Percentiles rank a stretch among this genome's conserved stretches.
These are phyloP conservation scores for Orchestia grillus DNA, from an alignment of 1,140 invertebrate species.

Conservation along the genomic window DNA sequence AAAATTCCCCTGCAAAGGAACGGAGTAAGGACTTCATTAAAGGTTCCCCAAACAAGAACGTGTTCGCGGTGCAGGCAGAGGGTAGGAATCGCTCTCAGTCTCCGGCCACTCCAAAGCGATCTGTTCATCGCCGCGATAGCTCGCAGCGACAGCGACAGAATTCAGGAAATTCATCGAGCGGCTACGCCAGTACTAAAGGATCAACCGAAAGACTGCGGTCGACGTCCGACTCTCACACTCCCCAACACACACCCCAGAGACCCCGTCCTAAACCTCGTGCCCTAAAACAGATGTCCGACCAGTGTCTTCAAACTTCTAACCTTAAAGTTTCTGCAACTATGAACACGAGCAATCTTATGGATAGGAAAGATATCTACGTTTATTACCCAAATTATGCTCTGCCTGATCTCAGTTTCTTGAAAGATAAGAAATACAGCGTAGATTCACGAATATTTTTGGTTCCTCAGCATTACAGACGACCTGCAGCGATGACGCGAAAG, in stretches of 20 bases:
- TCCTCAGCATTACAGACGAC: slow-evolving; percentile 72
- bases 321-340: slow-evolving; percentile 66
- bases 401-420: slow-evolving; percentile 87
- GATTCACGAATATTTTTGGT: slow-evolving; percentile 78
- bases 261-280: slow-evolving; percentile 65
- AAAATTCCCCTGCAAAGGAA: slow-evolving; percentile 59
- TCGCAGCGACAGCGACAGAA: slow-evolving; percentile 62
- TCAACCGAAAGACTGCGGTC: slow-evolving; percentile 67
- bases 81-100: slow-evolving; percentile 65
- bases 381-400: slow-evolving; percentile 92
- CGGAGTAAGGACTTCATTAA: slow-evolving; percentile 62
- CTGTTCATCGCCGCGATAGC: slow-evolving; percentile 57
- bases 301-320: slow-evolving; percentile 68
- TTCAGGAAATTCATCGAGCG: slow-evolving; percentile 67
- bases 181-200: slow-evolving; percentile 65
- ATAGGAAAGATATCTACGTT: slow-evolving; percentile 78
- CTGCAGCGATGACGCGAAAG: slow-evolving; percentile 70
- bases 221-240: slow-evolving; percentile 64
- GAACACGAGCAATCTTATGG: slow-evolving; percentile 65
- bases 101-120: slow-evolving; percentile 64
- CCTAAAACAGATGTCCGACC: slow-evolving; percentile 66
- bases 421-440: slow-evolving; percentile 73
- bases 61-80: slow-evolving; percentile 61
- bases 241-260: slow-evolving; percentile 58
- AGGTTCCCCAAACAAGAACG: slow-evolving; percentile 60